Base-by-base conservation (phyloP, 2,888 invertebrate genomes). In the Volucella bombylans region DNA sequence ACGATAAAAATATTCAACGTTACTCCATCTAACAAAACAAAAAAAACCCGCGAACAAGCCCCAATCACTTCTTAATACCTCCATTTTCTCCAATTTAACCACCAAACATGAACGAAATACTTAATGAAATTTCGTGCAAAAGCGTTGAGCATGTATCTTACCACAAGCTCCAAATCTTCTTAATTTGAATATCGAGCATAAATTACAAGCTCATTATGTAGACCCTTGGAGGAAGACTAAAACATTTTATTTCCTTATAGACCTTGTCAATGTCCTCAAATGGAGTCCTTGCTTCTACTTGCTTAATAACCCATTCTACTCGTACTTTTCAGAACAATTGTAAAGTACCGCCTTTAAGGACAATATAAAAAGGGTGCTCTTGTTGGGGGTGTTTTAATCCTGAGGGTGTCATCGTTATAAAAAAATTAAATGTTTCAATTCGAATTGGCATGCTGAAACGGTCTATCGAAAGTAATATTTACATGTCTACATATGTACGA, bases 171-270 rank as follows among this genome's bases (percentile, higher is more conserved):
- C 15, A 74, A 73, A 82, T 83, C 74, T 61, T 59, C 69, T 79
- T 83, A 83, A 80, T 83, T 83, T 83, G 65, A 83, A 83, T 79
- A 83, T 79, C 74, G 79, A 74, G 79, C 69, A 74, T 83, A 74
- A 79, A 79, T 83, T 83, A 59, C 69, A 79, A 65, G 74, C 79
- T 83, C 79, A 80, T 74, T 79, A 80, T 45, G 57, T n/a, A 68
- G 31, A 57, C 38, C 39, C 41, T 41, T 11, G 31, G 43, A 54
- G 59, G 49, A 47, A 50, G 62, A 55, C 62, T 73, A 31, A 50
- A 18, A 39, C 43, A 57, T 73, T 73, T 69, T 57, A 69, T 83
- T 80, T 77, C 59, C 15, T 41, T 80, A 65, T 67, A 74, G 65
- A 74, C 73, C 68, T 6, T 31, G 59, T 54, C 38, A 65, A 41